These are phyloP conservation scores for Oikopleura dioica DNA, from an alignment of 23 tunicate genomes.

Conservation along the genomic window DNA sequence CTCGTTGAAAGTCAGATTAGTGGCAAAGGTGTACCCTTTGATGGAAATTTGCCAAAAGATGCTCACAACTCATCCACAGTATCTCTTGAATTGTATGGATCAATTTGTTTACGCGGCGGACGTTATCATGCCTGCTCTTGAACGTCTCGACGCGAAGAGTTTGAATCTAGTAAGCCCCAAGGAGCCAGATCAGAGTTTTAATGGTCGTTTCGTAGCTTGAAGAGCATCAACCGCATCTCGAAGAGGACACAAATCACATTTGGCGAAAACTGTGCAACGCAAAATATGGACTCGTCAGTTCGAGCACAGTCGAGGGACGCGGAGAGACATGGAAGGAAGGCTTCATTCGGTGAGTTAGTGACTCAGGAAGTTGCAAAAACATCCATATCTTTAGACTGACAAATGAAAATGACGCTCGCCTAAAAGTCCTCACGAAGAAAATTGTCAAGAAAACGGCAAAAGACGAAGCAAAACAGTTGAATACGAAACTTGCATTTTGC, in stretches of 20 bases:
- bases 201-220: not conserved
- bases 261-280: not conserved
- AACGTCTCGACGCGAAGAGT: not conserved
- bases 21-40: not conserved
- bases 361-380: too few relatives aligned
- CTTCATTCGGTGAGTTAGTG: too few relatives aligned
- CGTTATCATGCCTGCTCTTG: slow-evolving; percentile 10
- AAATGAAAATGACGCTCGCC: slow-evolving; percentile 6
- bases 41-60: not conserved
- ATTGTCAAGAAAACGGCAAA: not conserved
- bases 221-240: not conserved
- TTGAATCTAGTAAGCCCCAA: not conserved
- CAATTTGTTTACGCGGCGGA: not conserved
- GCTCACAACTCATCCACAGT: not conserved
- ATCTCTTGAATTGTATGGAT: not conserved
- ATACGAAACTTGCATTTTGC: not conserved
- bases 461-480: not conserved
- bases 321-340: slow-evolving; percentile 12
- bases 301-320: not conserved
- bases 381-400: too few relatives aligned
- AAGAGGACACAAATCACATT: not conserved
- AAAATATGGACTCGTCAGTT: not conserved
- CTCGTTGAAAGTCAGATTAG: too few relatives aligned
- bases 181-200: not conserved
- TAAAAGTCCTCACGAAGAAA: not conserved